phyloP scores from a whole-genome alignment of 2,113 vertebrate species.

The Zapornia atra region DNA sequence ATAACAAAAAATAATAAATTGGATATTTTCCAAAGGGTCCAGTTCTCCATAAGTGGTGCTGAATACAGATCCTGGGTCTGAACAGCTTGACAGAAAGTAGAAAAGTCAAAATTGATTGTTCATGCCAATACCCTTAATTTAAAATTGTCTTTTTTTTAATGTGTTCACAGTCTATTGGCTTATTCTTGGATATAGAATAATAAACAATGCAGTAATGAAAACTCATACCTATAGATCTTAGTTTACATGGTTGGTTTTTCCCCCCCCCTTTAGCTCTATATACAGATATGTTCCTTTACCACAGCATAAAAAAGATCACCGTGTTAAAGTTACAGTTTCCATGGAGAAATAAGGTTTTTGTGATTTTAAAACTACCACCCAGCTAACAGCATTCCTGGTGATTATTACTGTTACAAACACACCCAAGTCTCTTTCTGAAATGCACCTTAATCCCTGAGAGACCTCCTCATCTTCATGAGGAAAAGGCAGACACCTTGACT shows the following conservation, averaged over 20 bases:
- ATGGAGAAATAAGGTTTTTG: background rate
- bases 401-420: background rate
- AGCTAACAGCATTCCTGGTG: background rate
- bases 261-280: background rate
- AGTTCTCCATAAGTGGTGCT: background rate
- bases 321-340: background rate
- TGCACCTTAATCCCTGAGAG: background rate
- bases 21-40: background rate
- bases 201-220: background rate
- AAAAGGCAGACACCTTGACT: background rate
- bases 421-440: background rate
- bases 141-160: background rate
- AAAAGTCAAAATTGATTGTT: background rate
- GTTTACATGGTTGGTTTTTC: background rate
- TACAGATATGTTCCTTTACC: background rate
- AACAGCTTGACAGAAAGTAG: background rate
- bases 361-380: background rate
- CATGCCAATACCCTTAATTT: background rate
- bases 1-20: background rate
- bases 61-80: background rate
- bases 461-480: background rate
- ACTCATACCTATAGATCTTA: background rate
- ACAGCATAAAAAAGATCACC: background rate
- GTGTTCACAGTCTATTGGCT: background rate
- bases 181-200: background rate